Evolutionary conservation across 2,888 invertebrate species (phyloP).

Genomic region (Sphecodes monilicornis): DNA sequence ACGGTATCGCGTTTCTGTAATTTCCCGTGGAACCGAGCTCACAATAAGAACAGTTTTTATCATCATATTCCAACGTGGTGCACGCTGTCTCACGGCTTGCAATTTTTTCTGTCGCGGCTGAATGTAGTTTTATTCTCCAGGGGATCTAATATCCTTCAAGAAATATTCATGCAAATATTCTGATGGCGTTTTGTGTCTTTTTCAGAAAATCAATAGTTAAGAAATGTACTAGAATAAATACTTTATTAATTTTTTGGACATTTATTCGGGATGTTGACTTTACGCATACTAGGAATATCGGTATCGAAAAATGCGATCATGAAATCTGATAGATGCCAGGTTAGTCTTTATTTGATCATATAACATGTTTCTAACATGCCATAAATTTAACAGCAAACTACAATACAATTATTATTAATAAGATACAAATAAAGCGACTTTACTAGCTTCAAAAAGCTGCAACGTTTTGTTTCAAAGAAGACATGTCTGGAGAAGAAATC

Average conservation of each 20-base stretch:
- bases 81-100: background rate
- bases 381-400: no score
- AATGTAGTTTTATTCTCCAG: background rate
- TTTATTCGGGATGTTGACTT: no score
- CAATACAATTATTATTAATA: no score
- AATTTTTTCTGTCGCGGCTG: background rate
- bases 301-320: no score
- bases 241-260: background rate
- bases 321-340: no score
- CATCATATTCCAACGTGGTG: background rate
- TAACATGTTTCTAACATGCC: no score
- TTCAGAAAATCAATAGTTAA: background rate
- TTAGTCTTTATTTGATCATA: no score
- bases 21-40: slow-evolving; percentile 25
- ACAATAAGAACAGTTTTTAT: slow-evolving; percentile 3
- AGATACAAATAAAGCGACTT: no score
- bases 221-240: background rate
- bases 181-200: background rate
- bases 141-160: background rate
- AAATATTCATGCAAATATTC: background rate
- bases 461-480: no score
- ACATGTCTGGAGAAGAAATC: no score
- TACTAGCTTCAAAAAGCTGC: no score
- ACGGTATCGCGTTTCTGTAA: slow-evolving; percentile 36
- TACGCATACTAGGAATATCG: no score